These are phyloP conservation scores for Cuniculus paca DNA, from an alignment of 2,797 vertebrate species.

Conservation along the genomic window DNA sequence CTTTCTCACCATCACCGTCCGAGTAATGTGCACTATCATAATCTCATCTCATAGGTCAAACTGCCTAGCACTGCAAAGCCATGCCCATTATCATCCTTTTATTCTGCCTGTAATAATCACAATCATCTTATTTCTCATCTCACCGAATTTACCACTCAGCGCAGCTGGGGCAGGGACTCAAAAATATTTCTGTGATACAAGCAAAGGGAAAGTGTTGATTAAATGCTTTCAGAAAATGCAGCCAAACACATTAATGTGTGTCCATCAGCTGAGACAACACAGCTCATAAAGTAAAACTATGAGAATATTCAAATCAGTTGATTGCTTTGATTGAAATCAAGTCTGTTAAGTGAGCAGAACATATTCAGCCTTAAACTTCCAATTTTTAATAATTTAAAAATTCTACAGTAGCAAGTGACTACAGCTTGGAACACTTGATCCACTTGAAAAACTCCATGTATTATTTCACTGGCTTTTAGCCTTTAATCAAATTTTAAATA, in stretches of 20 bases:
- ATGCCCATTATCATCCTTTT: neutral
- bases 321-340: neutral
- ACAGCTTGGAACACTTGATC: neutral
- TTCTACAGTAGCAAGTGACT: neutral
- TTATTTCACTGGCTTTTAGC: neutral
- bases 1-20: neutral
- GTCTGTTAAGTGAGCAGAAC: neutral
- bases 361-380: neutral
- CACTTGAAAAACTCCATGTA: neutral
- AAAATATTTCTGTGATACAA: neutral
- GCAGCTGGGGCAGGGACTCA: neutral
- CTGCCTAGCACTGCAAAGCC: neutral
- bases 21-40: neutral
- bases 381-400: neutral
- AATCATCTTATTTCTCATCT: neutral
- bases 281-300: neutral
- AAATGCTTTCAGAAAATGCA: neutral
- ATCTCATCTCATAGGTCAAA: neutral
- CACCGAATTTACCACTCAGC: neutral
- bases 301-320: neutral
- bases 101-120: neutral
- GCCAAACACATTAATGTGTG: neutral
- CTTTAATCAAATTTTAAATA: conserved; percentile 3
- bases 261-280: neutral
- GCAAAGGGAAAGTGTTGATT: neutral